These are phyloP conservation scores for Caenorhabditis sp. DNA, from an alignment of 2,888 invertebrate genomes.

Conservation along the genomic window DNA sequence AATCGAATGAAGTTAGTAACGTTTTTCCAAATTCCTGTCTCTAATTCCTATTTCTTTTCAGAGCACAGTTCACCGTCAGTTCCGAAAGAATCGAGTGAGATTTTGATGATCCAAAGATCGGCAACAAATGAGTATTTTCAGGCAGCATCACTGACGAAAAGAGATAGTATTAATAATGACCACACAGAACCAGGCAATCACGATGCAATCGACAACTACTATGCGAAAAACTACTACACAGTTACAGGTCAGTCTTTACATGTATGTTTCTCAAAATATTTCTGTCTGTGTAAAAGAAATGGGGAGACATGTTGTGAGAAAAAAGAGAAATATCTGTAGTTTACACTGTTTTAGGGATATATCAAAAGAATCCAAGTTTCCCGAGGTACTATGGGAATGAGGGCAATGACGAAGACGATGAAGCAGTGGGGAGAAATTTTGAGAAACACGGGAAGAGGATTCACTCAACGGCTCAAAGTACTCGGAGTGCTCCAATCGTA, in stretches of 20 bases:
- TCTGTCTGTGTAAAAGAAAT: conserved; percentile 9
- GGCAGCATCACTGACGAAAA: conserved; percentile 39
- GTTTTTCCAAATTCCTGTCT: background rate
- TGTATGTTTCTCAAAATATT: background rate
- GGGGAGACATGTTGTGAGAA: conserved; percentile 5
- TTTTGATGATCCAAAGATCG: background rate
- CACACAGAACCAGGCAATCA: conserved; percentile 61
- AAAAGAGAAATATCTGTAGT: conserved; percentile 4
- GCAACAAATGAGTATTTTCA: conserved; percentile 11
- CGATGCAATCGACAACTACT: conserved; percentile 65
- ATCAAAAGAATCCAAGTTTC: conserved; percentile 51
- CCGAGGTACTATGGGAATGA: conserved; percentile 28
- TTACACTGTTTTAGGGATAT: conserved; percentile 39
- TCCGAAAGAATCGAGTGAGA: conserved; percentile 38
- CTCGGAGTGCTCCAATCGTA: conserved; percentile 47
- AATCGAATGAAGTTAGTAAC: conserved; percentile 28
- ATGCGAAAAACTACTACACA: conserved; percentile 66
- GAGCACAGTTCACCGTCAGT: conserved; percentile 48
- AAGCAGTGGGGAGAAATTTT: conserved; percentile 43
- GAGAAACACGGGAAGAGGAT: conserved; percentile 33
- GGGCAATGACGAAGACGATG: conserved; percentile 48
- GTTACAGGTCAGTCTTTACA: conserved; percentile 51
- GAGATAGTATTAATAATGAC: conserved; percentile 32
- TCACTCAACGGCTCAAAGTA: conserved; percentile 57
- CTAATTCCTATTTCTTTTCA: conserved; percentile 18